Percentiles rank a stretch among this genome's conserved stretches.
These are phyloP conservation scores for Diplosoma virens DNA, from an alignment of 23 tunicate species.

Conservation along the genomic window DNA sequence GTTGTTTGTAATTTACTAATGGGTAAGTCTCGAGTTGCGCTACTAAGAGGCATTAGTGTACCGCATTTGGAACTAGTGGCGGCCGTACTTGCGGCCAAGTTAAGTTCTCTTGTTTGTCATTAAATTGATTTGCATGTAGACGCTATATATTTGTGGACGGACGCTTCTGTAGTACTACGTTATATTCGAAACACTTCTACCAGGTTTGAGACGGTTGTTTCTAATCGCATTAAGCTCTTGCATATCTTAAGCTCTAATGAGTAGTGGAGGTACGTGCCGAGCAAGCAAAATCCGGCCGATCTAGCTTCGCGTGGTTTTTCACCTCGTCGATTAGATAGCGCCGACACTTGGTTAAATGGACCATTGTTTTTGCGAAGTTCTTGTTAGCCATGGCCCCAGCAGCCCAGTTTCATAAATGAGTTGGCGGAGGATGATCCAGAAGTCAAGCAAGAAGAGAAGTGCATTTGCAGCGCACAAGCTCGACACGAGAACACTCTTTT, in stretches of 20 bases:
- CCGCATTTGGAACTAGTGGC: conserved; percentile 12
- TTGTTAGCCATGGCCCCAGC: background rate
- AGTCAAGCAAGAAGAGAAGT: too few species aligned
- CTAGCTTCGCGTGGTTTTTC: background rate
- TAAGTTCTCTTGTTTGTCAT: background rate
- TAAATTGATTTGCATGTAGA: background rate
- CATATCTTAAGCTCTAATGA: background rate
- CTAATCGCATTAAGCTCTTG: conserved; percentile 17
- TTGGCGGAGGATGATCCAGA: background rate
- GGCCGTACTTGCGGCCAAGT: conserved; percentile 24
- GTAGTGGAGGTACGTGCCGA: conserved; percentile 8
- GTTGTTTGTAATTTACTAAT: background rate
- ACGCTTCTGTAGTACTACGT: conserved; percentile 12
- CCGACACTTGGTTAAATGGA: background rate
- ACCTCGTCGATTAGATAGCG: background rate
- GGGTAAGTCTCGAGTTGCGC: conserved; percentile 21
- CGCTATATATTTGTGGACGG: background rate
- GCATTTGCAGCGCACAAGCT: too few species aligned
- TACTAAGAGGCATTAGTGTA: background rate
- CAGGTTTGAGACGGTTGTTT: conserved; percentile 13
- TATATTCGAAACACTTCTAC: conserved; percentile 10
- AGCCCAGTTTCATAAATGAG: background rate
- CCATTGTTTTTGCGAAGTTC: background rate
- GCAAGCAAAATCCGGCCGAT: background rate
- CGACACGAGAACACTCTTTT: too few species aligned